Evolutionary conservation across 2,113 vertebrate genomes (phyloP).

Genomic region (Columbina picui): DNA sequence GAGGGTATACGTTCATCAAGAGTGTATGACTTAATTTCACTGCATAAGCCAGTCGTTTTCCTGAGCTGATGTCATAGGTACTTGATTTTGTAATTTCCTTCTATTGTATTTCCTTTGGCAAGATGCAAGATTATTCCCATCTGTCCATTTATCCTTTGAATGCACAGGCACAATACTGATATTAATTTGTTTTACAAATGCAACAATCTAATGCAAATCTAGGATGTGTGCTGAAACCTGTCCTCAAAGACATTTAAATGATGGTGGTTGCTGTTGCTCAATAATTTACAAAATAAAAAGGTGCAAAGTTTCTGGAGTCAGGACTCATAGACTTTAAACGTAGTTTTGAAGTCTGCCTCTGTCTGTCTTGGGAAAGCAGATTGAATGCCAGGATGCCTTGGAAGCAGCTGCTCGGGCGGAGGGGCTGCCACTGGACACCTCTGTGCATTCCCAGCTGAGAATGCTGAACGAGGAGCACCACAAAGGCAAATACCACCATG

Average conservation of each 20-base stretch:
- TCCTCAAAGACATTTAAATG: neutral
- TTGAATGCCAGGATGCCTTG: conserved; percentile 85
- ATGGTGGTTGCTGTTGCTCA: neutral
- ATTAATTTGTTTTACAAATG: neutral
- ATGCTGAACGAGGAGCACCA: conserved; percentile 81
- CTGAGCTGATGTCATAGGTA: neutral
- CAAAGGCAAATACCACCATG: conserved; percentile 85
- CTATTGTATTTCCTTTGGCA: neutral
- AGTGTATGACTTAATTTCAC: neutral
- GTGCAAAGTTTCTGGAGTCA: neutral
- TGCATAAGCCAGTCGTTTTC: neutral
- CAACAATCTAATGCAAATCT: neutral
- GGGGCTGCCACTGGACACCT: conserved; percentile 83
- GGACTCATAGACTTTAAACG: neutral
- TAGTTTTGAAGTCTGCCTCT: conserved; percentile 11
- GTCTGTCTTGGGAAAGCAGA: conserved; percentile 45
- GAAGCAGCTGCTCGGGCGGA: conserved; percentile 87
- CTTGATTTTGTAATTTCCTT: neutral
- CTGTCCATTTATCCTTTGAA: neutral
- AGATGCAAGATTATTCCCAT: neutral
- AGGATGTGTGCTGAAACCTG: neutral
- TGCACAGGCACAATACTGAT: neutral
- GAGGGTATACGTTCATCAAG: neutral
- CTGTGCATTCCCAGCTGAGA: conserved; percentile 77
- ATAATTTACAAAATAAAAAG: neutral